Percentiles rank a stretch among this genome's conserved stretches.
Evolutionary conservation across 2,888 invertebrate species (phyloP).

Genomic region (Panzeria rudis): DNA sequence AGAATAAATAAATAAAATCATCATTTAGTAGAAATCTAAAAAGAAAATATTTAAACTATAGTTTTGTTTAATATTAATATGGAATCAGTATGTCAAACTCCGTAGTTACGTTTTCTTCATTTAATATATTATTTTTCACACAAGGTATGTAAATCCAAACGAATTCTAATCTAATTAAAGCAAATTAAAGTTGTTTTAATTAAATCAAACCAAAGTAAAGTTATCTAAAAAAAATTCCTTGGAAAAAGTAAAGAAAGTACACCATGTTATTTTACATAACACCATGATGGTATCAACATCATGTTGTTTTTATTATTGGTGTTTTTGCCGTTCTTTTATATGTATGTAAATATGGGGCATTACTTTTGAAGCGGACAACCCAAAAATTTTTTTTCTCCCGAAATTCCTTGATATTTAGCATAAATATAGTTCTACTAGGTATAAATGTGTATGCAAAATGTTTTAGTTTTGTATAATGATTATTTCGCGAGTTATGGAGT

Average conservation of each 20-base stretch:
- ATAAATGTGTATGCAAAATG: too few species aligned
- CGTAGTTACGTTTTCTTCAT: constrained; percentile 84
- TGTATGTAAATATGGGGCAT: too few species aligned
- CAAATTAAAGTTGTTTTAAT: constrained; percentile 8
- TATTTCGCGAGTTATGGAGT: too few species aligned
- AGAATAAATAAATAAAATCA: constrained; percentile 1
- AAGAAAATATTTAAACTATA: constrained; percentile 54
- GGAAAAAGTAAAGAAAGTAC: constrained; percentile 28
- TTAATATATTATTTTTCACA: constrained; percentile 84
- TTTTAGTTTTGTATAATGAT: too few species aligned
- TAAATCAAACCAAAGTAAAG: not conserved
- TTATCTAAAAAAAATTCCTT: not conserved
- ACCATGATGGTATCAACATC: constrained; percentile 46
- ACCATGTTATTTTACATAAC: constrained; percentile 68
- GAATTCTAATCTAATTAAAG: constrained; percentile 37
- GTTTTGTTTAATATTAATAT: constrained; percentile 79
- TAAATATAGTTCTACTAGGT: too few species aligned
- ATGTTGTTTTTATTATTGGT: constrained; percentile 21
- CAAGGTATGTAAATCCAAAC: constrained; percentile 80
- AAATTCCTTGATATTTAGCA: too few species aligned
- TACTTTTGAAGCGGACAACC: too few species aligned
- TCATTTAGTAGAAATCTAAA: not conserved
- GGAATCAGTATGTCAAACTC: constrained; percentile 84
- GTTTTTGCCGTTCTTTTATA: constrained; percentile 22
- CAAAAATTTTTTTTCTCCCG: too few species aligned